Conservation (phyloP, 1,140 invertebrate genomes). For the Pomphorhynchus laevis region DNA sequence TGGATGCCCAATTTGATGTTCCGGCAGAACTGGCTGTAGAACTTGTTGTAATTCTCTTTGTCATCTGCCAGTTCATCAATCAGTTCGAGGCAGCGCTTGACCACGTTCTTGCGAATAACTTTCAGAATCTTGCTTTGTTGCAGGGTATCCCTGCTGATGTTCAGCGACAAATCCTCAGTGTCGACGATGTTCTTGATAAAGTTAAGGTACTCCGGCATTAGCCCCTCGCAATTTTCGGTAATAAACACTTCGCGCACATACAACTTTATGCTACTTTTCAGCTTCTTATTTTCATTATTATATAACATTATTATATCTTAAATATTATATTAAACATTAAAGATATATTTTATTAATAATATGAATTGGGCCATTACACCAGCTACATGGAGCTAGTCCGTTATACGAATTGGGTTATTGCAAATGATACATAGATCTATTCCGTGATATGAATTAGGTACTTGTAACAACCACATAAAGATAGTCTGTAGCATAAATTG, state of each 20-base stretch:
- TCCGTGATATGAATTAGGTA: too few relatives aligned
- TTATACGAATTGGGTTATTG: too few relatives aligned
- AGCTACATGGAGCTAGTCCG: too few relatives aligned
- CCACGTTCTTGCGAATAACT: slow-evolving; percentile 79
- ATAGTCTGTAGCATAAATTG: too few relatives aligned
- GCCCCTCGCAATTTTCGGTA: slow-evolving; percentile 93
- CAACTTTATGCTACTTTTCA: slow-evolving; percentile 86
- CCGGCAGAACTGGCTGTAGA: slow-evolving; percentile 87
- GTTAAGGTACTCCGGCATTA: slow-evolving; percentile 86
- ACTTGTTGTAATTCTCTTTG: slow-evolving; percentile 88
- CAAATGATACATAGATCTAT: too few relatives aligned
- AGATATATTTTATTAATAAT: too few relatives aligned
- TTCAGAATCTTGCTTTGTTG: slow-evolving; percentile 95
- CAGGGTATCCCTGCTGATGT: slow-evolving; percentile 90
- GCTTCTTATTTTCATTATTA: slow-evolving; percentile 91
- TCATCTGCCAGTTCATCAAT: slow-evolving; percentile 76
- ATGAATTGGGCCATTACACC: too few relatives aligned
- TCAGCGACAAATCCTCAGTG: slow-evolving; percentile 73
- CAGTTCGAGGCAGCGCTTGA: slow-evolving; percentile 81
- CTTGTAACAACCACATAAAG: too few relatives aligned
- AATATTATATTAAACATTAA: too few relatives aligned
- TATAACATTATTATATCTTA: too few relatives aligned
- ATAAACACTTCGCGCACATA: slow-evolving; percentile 86
- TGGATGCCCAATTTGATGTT: slow-evolving; percentile 89
- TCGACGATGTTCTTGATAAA: slow-evolving; percentile 93